Evolutionary conservation across 2,888 invertebrate genomes (phyloP), one percentile per base, ranked within the genome.

Genomic region (Caenorhabditis sp.): DNA sequence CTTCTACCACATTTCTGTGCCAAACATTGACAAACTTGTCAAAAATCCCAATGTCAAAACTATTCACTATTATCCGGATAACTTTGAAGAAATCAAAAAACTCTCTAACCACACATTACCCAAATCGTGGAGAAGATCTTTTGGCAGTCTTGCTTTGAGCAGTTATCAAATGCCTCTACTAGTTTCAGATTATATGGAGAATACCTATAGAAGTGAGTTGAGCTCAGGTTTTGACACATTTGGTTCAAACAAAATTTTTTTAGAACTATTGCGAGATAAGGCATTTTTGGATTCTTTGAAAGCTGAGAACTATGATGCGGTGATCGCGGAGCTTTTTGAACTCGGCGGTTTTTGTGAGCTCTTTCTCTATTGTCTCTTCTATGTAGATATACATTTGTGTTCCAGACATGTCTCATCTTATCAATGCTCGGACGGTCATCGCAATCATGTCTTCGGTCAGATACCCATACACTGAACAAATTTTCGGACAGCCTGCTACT

Each of bases 401-500:
- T 70, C 20, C 54, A 66, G 66, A 58, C 10, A 57, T 66, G n/a
- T 10, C 66, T n/a, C 70, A 66, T n/a, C 62, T 70, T 1, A 36
- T 62, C 1, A 63, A 38, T 8, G 56, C 27, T 4, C 56, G 21
- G 1, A 4, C 56, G 1, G 27, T 56, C 8, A 56, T 56, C n/a
- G 26, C 56, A 26, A n/a, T n/a, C 8, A 21, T 56, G 17, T 26
- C 56, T 23, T 56, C 56, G 14, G 56, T 27, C 25, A 3, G 56
- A 25, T 64, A 63, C 5, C 56, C 58, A 31, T 57, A 67, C 27
- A 57, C 58, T 8, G 60, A 64, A 50, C 20, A 53, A 43, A 52
- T 54, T 38, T 68, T 69, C 56, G 69, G 69, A 58, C 59, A 58
- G 14, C 26, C 56, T 12, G 36, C 60, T 31, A 27, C 54, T 17